Evolutionary conservation across 2,797 vertebrate species (phyloP).

Genomic region (Eleutherodactylus coqui): DNA sequence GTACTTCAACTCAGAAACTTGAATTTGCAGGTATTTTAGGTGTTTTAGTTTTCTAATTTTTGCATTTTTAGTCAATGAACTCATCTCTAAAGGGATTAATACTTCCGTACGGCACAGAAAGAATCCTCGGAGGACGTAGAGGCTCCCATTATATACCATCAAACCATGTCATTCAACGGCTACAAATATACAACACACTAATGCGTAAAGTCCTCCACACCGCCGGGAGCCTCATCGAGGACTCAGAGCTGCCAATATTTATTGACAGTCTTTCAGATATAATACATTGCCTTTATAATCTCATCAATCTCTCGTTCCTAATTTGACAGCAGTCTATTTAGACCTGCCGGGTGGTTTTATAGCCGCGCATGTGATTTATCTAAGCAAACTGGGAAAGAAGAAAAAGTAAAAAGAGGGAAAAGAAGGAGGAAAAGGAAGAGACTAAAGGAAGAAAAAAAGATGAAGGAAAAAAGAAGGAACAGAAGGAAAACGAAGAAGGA

Average conservation of each 20-base stretch:
- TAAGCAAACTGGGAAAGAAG: too few relatives aligned
- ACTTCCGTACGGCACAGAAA: neutral
- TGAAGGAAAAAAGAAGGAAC: too few relatives aligned
- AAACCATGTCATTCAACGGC: neutral
- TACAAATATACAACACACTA: conserved; percentile 11
- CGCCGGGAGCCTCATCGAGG: neutral
- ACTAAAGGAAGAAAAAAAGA: too few relatives aligned
- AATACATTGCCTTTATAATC: conserved; percentile 22
- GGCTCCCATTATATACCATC: neutral
- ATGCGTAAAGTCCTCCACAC: neutral
- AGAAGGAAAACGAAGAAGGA: too few relatives aligned
- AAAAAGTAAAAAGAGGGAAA: too few relatives aligned
- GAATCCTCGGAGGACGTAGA: neutral
- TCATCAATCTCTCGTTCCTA: conserved; percentile 26
- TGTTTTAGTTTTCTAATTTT: too few relatives aligned
- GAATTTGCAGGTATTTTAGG: too few relatives aligned
- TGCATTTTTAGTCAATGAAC: too few relatives aligned
- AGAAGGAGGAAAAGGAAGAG: too few relatives aligned
- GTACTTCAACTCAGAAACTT: too few relatives aligned
- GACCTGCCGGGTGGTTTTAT: conserved; percentile 1
- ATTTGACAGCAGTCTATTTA: conserved; percentile 13
- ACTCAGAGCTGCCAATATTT: conserved; percentile 32
- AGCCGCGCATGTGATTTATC: neutral
- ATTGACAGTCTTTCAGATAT: conserved; percentile 44
- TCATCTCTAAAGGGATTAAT: too few relatives aligned